Percentiles rank a stretch among this genome's conserved stretches.
These are phyloP conservation scores for Heterodera filipjevi DNA, from an alignment of 2,888 invertebrate species.

Conservation along the genomic window DNA sequence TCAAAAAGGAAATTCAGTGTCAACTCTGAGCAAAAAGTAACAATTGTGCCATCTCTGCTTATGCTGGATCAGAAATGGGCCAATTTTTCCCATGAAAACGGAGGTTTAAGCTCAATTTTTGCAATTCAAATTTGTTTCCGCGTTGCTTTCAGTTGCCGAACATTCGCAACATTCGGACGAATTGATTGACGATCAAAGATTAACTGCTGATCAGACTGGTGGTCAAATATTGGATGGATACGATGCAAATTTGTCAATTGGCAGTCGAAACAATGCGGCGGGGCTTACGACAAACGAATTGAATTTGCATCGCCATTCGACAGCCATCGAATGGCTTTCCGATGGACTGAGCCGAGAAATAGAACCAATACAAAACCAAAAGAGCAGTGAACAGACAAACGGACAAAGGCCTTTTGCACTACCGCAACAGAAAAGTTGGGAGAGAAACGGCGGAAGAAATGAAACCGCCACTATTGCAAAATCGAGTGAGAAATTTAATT, in stretches of 20 bases:
- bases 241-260: not conserved
- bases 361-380: too few relatives aligned
- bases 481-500: conserved; percentile 1
- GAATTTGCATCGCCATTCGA: not conserved
- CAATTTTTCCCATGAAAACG: not conserved
- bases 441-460: not conserved
- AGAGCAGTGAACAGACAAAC: not conserved
- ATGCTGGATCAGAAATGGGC: not conserved
- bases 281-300: not conserved
- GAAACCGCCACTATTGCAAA: not conserved
- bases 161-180: not conserved
- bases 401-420: not conserved
- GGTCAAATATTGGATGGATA: not conserved
- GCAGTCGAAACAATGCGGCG: not conserved
- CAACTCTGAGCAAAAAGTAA: not conserved
- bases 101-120: not conserved
- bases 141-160: not conserved
- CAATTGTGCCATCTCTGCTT: conserved; percentile 23
- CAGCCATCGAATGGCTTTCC: conserved; percentile 11
- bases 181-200: not conserved
- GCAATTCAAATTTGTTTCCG: not conserved
- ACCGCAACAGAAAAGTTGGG: not conserved
- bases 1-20: not conserved
- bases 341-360: not conserved
- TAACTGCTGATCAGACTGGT: too few relatives aligned